Evolutionary conservation across 2,797 vertebrate species (phyloP), one percentile per base, ranked within the genome.

Genomic region (Pempheris klunzingeri): DNA sequence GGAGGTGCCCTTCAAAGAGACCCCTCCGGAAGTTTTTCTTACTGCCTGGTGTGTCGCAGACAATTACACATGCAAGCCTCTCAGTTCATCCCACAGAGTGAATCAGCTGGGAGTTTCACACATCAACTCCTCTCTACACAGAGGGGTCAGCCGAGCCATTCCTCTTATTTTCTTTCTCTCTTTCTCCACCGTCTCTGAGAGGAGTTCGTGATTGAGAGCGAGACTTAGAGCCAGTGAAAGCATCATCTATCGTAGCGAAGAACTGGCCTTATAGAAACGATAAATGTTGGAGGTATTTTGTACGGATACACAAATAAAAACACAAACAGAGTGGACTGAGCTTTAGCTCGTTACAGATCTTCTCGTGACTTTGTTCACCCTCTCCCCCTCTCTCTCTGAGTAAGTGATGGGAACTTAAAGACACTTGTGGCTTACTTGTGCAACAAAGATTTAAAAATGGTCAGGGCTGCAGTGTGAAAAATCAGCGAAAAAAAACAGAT

Each of bases 1-100:
- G 80, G 81, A 88, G 71, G 85, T 80, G 80, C 39, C 90, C 88
- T 91, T 92, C 87, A 89, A 89, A 90, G 83, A 80, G 63, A 73
- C 82, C 75, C 62, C 75, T 84, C 70, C 14, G 20, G 71, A 91
- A 74, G 71, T 75, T 80, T 84, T 67, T 78, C 78, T 62, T 26
- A 11, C 71, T 43, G 65, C 78, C 76, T 50, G 50, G 53, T 65
- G 77, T 78, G 88, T 88, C 58, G 28, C 69, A 61, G 74, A 81
- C 85, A 85, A 86, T 89, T 84, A 81, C 80, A 80, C 71, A 77
- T 62, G 76, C 64, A 65, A 71, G 82, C 64, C 63, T 75, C 76
- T 71, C 50, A 47, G 71, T 59, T 76, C 81, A 70, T 63, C 80
- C 83, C 30, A 41, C 60, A 49, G 70, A 83, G 73, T 34, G 39